Conservation (phyloP, 2,888 invertebrate species). For the Muscina levida region DNA sequence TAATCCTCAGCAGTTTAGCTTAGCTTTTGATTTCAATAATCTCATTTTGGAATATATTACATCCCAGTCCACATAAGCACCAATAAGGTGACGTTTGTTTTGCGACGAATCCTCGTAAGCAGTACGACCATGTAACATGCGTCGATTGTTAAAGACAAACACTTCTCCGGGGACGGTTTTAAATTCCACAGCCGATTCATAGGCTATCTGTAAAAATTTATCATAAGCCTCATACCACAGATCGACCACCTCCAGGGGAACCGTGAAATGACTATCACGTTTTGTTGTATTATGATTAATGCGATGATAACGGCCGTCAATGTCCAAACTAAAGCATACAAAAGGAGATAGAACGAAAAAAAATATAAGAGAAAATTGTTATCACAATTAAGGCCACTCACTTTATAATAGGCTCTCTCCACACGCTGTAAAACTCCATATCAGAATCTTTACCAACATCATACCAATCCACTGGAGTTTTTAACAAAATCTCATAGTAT, state of each 20-base stretch:
- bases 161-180: slow-evolving; percentile 85
- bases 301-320: slow-evolving; percentile 81
- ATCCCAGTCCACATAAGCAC: slow-evolving; percentile 89
- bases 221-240: slow-evolving; percentile 86
- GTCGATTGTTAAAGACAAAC: slow-evolving; percentile 86
- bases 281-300: slow-evolving; percentile 88
- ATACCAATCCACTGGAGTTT: slow-evolving; percentile 86
- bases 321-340: slow-evolving; percentile 69
- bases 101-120: slow-evolving; percentile 82
- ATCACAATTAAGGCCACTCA: slow-evolving; percentile 67
- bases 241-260: slow-evolving; percentile 82
- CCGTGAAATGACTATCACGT: slow-evolving; percentile 84
- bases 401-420: slow-evolving; percentile 84
- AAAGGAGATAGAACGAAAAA: too few species aligned
- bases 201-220: slow-evolving; percentile 83
- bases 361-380: not conserved
- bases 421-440: slow-evolving; percentile 83
- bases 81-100: slow-evolving; percentile 84
- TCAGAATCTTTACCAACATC: slow-evolving; percentile 84
- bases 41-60: slow-evolving; percentile 84
- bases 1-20: too few species aligned
- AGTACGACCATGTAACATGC: slow-evolving; percentile 86
- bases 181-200: slow-evolving; percentile 83
- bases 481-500: slow-evolving; percentile 82
- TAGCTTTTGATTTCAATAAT: slow-evolving; percentile 60